Evolutionary conservation across 2,797 vertebrate genomes (phyloP).

Genomic region (Neopelma chrysocephalum): DNA sequence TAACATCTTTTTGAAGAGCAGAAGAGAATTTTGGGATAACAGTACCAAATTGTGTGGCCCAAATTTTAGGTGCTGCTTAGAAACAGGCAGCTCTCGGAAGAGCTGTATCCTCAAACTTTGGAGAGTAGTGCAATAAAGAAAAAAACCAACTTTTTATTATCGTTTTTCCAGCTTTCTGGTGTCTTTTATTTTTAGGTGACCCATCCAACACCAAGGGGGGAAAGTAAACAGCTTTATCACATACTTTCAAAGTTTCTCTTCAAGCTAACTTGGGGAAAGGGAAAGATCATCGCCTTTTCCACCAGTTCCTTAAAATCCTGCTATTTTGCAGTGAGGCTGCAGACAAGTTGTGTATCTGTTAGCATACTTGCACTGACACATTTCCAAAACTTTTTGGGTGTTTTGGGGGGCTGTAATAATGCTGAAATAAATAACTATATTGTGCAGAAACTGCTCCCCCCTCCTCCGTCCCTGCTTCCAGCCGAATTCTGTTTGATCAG

Average conservation of each 20-base stretch:
- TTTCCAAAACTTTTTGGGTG: slow-evolving; percentile 29
- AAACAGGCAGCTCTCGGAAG: neutral
- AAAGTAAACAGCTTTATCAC: neutral
- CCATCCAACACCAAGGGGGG: neutral
- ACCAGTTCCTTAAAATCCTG: neutral
- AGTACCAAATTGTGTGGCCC: neutral
- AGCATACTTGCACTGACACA: slow-evolving; percentile 24
- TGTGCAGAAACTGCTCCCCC: slow-evolving; percentile 6
- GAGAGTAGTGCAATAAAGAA: neutral
- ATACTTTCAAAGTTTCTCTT: slow-evolving; percentile 37
- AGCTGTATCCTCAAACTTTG: slow-evolving; percentile 14
- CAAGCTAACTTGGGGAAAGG: neutral
- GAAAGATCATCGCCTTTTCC: neutral
- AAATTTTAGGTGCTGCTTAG: neutral
- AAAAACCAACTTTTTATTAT: slow-evolving; percentile 9
- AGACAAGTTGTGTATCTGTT: slow-evolving; percentile 23
- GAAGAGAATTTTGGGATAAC: neutral
- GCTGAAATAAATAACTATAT: slow-evolving; percentile 35
- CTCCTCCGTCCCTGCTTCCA: neutral
- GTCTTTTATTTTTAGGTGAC: slow-evolving; percentile 21
- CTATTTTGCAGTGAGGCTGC: neutral
- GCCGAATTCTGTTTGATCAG: slow-evolving; percentile 54
- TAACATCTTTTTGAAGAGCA: neutral
- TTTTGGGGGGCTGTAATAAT: neutral
- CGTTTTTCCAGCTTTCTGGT: neutral